phyloP scores from a whole-genome alignment of 2,888 invertebrate species.

The Syritta pipiens region DNA sequence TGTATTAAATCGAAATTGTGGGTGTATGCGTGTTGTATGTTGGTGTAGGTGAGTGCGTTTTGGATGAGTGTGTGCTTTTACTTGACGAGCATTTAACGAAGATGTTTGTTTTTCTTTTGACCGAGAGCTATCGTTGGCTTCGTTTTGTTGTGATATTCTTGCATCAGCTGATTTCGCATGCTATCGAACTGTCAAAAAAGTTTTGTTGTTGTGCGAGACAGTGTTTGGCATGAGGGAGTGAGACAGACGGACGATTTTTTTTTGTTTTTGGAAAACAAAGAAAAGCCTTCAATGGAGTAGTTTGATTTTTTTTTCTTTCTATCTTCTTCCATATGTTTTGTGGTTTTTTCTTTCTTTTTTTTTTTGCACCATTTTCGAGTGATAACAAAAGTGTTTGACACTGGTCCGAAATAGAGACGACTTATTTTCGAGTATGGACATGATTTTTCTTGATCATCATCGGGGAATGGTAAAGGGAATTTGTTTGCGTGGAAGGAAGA shows the following conservation, averaged over 20 bases:
- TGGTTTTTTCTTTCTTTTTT: not conserved
- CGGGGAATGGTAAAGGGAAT: not conserved
- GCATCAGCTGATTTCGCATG: conserved; percentile 72
- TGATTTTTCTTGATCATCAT: not conserved
- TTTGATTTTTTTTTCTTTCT: conserved; percentile 15
- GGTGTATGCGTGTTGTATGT: not conserved
- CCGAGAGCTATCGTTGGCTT: conserved; percentile 3
- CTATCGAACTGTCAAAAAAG: conserved; percentile 72
- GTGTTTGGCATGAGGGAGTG: not conserved
- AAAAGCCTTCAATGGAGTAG: conserved; percentile 52
- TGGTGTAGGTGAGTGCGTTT: not conserved
- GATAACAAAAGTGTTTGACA: conserved; percentile 18
- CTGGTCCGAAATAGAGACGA: no score
- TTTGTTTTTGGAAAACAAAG: conserved; percentile 62
- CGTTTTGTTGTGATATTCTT: conserved; percentile 43
- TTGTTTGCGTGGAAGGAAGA: not conserved
- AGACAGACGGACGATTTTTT: conserved; percentile 21
- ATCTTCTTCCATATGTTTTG: not conserved
- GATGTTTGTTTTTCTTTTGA: conserved; percentile 38
- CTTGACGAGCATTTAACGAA: conserved; percentile 54
- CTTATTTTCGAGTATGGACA: no score
- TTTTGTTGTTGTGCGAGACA: no score
- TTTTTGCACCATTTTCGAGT: not conserved
- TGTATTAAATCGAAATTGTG: conserved; percentile 1
- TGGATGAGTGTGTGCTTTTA: conserved; percentile 18